These are phyloP conservation scores for Atopsyche davidsoni DNA, from an alignment of 1,140 invertebrate genomes.

Conservation along the genomic window DNA sequence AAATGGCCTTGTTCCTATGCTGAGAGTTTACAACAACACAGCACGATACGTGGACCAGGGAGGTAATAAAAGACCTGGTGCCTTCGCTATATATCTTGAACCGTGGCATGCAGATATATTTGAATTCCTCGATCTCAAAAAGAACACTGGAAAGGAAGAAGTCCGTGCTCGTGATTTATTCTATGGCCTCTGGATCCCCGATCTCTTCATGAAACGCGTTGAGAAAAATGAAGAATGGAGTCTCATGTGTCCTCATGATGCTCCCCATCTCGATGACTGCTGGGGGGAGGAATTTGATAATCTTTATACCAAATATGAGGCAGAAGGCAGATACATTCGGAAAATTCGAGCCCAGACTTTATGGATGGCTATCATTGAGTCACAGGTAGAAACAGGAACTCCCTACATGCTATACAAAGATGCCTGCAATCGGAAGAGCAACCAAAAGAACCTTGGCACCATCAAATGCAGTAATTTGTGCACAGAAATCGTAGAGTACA, in stretches of 20 bases:
- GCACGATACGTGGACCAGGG: constrained; percentile 97
- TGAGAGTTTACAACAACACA: constrained; percentile 94
- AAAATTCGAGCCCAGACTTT: constrained; percentile 82
- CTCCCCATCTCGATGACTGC: constrained; percentile 82
- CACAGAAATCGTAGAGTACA: constrained; percentile 96
- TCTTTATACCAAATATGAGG: constrained; percentile 86
- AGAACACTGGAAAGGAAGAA: constrained; percentile 94
- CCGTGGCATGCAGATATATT: constrained; percentile 99
- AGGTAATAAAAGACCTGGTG: constrained; percentile 96
- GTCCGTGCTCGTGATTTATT: constrained; percentile 92
- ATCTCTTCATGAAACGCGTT: constrained; percentile 97
- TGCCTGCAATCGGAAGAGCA: constrained; percentile 94
- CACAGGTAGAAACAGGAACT: constrained; percentile 97
- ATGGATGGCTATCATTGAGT: constrained; percentile 92
- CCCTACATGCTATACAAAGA: constrained; percentile 99
- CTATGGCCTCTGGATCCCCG: constrained; percentile 97
- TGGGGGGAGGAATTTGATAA: constrained; percentile 95
- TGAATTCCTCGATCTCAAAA: constrained; percentile 90
- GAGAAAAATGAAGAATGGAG: constrained; percentile 85
- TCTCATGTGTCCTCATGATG: constrained; percentile 94
- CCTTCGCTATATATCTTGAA: constrained; percentile 98
- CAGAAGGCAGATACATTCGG: constrained; percentile 66
- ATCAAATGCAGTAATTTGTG: constrained; percentile 98
- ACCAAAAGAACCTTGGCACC: constrained; percentile 97
- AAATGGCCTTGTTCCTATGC: constrained; percentile 96